Conservation (phyloP, 2,888 invertebrate species). For the Philereme vetulata region DNA sequence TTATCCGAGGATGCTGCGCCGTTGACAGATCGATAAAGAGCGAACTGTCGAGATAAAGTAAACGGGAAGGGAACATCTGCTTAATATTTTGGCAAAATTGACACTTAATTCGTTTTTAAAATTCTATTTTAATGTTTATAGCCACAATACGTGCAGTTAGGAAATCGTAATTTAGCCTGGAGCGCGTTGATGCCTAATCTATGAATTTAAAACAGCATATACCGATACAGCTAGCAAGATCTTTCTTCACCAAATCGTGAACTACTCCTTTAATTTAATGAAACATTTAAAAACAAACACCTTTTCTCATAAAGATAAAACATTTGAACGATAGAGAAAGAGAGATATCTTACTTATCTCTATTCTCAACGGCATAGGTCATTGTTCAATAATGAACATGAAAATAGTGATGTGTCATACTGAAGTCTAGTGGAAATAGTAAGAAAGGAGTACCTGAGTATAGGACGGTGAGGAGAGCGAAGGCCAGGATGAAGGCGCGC, state of each 20-base stretch:
- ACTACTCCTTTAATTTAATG: neutral
- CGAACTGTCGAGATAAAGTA: constrained; percentile 52
- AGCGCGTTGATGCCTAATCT: constrained; percentile 32
- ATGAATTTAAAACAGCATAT: constrained; percentile 6
- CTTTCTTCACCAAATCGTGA: neutral
- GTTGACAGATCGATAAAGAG: constrained; percentile 68
- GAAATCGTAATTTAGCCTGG: constrained; percentile 24
- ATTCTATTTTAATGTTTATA: neutral
- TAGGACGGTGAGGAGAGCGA: constrained; percentile 69
- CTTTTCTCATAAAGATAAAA: neutral
- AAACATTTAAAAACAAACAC: neutral
- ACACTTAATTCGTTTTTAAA: neutral
- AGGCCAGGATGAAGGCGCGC: constrained; percentile 65
- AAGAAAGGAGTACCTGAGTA: constrained; percentile 68
- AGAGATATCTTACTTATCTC: neutral
- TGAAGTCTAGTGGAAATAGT: neutral
- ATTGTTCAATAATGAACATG: neutral
- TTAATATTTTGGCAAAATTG: neutral
- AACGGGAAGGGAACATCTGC: constrained; percentile 17
- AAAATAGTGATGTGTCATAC: no score
- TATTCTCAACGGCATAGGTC: neutral
- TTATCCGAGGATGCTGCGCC: constrained; percentile 59
- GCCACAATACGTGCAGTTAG: neutral
- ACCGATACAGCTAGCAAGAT: neutral
- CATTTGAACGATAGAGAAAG: neutral